Evolutionary conservation across 2,797 vertebrate genomes (phyloP).

Genomic region (Sebastiscus tertius): DNA sequence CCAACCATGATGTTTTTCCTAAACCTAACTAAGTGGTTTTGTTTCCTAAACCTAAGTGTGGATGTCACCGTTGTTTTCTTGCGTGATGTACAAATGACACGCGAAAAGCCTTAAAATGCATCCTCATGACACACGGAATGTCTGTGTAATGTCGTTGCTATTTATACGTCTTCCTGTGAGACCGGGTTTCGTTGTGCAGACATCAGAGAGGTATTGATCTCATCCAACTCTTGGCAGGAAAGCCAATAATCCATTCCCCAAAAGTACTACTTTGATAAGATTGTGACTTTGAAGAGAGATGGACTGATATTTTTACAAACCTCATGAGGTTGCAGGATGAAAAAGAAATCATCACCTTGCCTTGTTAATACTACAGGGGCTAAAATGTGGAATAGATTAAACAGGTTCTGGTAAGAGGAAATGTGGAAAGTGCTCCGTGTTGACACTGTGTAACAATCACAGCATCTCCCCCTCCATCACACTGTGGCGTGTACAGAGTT

Average conservation of each 20-base stretch:
- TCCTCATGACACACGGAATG: no score
- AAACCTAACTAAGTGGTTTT: no score
- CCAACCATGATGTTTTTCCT: no score
- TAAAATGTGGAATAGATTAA: not conserved
- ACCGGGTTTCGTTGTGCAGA: no score
- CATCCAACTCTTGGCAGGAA: not conserved
- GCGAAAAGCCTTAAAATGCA: no score
- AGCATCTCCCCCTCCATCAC: slow-evolving; percentile 30
- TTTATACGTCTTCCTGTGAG: no score
- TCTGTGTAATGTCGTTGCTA: no score
- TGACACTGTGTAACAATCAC: slow-evolving; percentile 30
- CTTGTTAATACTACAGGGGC: not conserved
- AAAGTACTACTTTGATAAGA: not conserved
- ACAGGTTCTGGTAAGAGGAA: slow-evolving; percentile 9
- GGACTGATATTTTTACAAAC: not conserved
- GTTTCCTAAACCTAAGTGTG: no score
- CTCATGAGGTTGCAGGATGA: not conserved
- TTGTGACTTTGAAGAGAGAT: not conserved
- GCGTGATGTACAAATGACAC: no score
- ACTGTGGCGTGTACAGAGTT: not conserved
- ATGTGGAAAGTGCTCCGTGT: not conserved
- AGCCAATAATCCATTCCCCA: not conserved
- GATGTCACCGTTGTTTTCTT: no score
- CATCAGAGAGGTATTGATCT: not conserved
- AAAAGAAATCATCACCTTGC: not conserved